Percentiles rank a stretch among this genome's conserved stretches.
Conservation (phyloP, 2,888 invertebrate genomes). For the Nemurella pictetii region DNA sequence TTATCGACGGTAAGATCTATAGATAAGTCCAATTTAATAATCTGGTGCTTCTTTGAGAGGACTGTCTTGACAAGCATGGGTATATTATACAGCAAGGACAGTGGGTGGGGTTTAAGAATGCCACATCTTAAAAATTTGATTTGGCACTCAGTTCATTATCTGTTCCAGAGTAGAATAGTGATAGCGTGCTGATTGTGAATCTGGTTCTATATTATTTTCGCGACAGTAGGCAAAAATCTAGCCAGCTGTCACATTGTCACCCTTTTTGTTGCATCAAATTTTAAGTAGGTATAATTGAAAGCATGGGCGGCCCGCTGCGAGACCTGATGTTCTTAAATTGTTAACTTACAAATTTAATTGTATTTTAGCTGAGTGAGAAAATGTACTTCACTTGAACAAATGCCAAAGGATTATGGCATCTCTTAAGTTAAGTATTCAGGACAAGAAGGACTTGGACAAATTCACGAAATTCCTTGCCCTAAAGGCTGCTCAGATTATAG, state of each 20-base stretch:
- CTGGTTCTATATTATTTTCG: neutral
- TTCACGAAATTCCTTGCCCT: conserved; percentile 85
- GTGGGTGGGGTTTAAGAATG: neutral
- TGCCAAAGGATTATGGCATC: conserved; percentile 47
- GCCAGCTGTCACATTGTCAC: neutral
- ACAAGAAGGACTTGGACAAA: conserved; percentile 82
- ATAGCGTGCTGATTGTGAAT: neutral
- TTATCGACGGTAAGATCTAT: neutral
- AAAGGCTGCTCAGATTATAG: conserved; percentile 88
- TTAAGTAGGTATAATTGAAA: neutral
- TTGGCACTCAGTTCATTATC: neutral
- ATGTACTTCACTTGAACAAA: neutral
- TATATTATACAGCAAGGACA: neutral
- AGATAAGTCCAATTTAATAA: too few species aligned
- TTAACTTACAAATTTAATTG: neutral
- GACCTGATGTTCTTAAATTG: neutral
- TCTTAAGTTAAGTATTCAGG: conserved; percentile 58
- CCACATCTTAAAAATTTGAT: neutral
- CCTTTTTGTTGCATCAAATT: too few species aligned
- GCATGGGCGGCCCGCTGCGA: neutral
- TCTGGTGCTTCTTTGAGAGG: neutral
- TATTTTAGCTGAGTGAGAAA: neutral
- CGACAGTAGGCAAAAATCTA: neutral
- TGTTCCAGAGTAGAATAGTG: neutral
- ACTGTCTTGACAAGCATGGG: neutral